Evolutionary conservation across 2,797 vertebrate genomes (phyloP), one percentile per base, ranked within the genome.

Genomic region (Halcyon badia): DNA sequence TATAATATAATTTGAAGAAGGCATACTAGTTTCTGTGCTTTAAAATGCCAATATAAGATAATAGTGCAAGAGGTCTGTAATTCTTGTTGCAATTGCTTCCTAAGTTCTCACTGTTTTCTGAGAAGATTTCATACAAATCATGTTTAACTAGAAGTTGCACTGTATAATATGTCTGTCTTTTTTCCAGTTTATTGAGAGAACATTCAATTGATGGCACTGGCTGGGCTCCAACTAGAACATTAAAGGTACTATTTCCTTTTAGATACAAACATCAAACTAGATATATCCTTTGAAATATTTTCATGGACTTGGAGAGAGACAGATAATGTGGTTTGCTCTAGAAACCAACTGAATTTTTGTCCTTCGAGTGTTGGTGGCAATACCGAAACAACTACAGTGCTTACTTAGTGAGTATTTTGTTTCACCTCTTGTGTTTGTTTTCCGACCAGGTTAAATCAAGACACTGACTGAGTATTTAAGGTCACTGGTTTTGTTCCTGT

Each of bases 141-240:
- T 56, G 30, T 64, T 92, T 37, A 73, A 83, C 10, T 39, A 48
- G 24, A 68, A 88, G 46, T 79, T 83, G 58, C 91, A 52, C 20
- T 96, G 68, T 94, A 1, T 66, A 20, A 96, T 54, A 17, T 5
- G 1, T 87, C 73, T 87, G 15, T 64, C 69, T 80, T 87, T 97
- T 83, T 96, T 98, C 46, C 98, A 99, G 99, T 97, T 98, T 99
- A 97, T 98, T 99, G 98, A 98, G 99, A 89, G 99, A 99, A 95
- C 99, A 99, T 95, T 99, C 99, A n/a, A 99, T 99, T 78, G 99
- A 99, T 69, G 99, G 99, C 93, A 99, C 99, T 69, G 99, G 99
- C 97, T 99, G 99, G 99, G 99, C 99, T 80, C 99, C 99, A 64
- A 99, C 99, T 33, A 99, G 99, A 97, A 99, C 99, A 2, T 97